Conservation (phyloP, 2,888 invertebrate genomes). For the Hypena proboscidalis region DNA sequence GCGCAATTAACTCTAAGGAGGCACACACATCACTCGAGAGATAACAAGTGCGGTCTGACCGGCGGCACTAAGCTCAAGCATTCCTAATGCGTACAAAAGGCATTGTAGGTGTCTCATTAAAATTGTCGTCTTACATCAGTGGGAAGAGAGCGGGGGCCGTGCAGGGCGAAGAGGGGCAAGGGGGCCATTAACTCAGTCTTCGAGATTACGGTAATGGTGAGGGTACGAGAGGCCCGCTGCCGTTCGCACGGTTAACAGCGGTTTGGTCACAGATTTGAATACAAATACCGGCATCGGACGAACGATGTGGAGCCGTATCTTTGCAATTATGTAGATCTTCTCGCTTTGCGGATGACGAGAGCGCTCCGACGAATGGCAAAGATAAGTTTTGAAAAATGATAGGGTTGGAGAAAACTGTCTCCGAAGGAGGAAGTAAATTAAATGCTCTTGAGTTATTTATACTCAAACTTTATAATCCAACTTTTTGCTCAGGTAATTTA, state of each 20-base stretch:
- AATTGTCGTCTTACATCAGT: constrained; percentile 38
- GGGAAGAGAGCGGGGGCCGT: constrained; percentile 15
- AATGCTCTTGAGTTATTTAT: background rate
- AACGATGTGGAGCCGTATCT: constrained; percentile 41
- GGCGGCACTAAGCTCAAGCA: constrained; percentile 15
- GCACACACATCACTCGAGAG: constrained; percentile 9
- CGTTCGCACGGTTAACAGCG: constrained; percentile 39
- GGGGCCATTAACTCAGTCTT: constrained; percentile 40
- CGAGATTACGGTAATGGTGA: constrained; percentile 41
- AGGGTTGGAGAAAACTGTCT: constrained; percentile 10
- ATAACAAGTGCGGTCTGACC: constrained; percentile 21
- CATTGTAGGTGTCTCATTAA: constrained; percentile 38
- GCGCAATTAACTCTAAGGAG: constrained; percentile 5
- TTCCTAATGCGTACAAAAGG: constrained; percentile 23
- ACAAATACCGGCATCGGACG: constrained; percentile 44
- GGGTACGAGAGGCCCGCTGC: constrained; percentile 24
- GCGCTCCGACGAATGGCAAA: constrained; percentile 24
- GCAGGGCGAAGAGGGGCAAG: constrained; percentile 1
- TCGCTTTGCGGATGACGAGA: constrained; percentile 34
- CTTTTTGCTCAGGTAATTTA: constrained; percentile 1
- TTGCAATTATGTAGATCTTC: constrained; percentile 45
- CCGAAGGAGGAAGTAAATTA: constrained; percentile 16
- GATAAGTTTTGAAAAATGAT: constrained; percentile 36
- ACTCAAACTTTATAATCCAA: background rate
- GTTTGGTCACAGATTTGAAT: constrained; percentile 49